Conservation (phyloP, 1,140 invertebrate species). For the Bombus cullumanus region DNA sequence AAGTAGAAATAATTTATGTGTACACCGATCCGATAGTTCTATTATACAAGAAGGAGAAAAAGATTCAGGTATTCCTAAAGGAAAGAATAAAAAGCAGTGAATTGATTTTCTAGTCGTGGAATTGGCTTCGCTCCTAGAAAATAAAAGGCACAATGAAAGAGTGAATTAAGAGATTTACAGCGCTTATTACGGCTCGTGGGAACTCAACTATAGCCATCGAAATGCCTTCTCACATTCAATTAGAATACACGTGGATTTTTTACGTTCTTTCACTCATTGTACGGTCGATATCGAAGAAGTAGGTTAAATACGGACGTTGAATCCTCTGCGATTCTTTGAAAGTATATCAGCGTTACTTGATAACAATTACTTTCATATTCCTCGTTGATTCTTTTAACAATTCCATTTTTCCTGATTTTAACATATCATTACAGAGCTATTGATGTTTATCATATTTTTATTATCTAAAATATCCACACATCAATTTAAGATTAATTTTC, state of each 20-base stretch:
- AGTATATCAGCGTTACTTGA: neutral
- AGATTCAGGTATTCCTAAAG: neutral
- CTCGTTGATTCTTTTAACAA: neutral
- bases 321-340: neutral
- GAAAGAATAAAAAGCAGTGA: neutral
- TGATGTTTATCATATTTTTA: neutral
- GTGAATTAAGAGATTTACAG: neutral
- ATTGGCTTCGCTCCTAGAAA: neutral
- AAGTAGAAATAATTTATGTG: no score
- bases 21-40: neutral
- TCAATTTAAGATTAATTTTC: neutral
- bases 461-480: neutral
- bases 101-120: neutral
- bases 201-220: neutral
- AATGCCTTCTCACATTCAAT: neutral
- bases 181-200: neutral
- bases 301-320: neutral
- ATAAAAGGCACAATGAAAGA: neutral
- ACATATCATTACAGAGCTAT: neutral
- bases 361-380: neutral
- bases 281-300: neutral
- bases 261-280: constrained; percentile 19
- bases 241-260: neutral
- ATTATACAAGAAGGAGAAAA: neutral
- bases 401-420: no score